These are phyloP conservation scores for Collichthys lucidus DNA, from an alignment of 2,113 vertebrate genomes.

Conservation along the genomic window DNA sequence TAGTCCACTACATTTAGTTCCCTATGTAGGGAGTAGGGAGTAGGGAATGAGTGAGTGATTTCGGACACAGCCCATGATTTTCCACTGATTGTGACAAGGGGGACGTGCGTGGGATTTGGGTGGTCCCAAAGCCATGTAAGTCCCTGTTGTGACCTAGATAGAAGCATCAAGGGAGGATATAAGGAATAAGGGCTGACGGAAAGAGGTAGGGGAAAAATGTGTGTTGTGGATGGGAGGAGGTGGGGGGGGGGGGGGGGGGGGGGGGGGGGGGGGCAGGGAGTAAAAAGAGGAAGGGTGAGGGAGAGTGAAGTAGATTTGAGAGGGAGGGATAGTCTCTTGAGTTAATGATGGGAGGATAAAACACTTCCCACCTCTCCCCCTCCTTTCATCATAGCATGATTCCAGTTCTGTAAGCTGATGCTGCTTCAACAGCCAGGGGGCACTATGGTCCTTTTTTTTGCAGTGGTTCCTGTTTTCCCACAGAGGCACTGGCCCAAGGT, in stretches of 20 bases:
- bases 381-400: conserved; percentile 11
- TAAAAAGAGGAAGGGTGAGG: neutral
- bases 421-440: conserved; percentile 60
- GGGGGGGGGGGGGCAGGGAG: too few relatives aligned
- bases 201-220: conserved; percentile 35
- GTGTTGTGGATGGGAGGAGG: neutral
- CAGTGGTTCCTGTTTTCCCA: conserved; percentile 34
- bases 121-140: conserved; percentile 71
- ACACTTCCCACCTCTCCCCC: conserved; percentile 21
- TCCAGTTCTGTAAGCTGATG: neutral
- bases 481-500: conserved; percentile 71
- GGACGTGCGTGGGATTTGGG: conserved; percentile 9
- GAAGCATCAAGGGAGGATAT: conserved; percentile 86
- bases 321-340: conserved; percentile 20
- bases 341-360: conserved; percentile 51
- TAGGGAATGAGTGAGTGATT: too few relatives aligned
- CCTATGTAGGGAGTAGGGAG: too few relatives aligned
- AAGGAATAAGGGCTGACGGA: conserved; percentile 82
- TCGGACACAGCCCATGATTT: too few relatives aligned
- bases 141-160: conserved; percentile 89
- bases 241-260: neutral
- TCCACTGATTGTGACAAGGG: conserved; percentile 71
- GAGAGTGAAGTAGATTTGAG: conserved; percentile 67
- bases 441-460: conserved; percentile 44
- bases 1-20: too few relatives aligned